Percentiles rank a stretch among this genome's conserved stretches.
Conservation (phyloP, 2,888 invertebrate genomes). For the Parthenolecanium corni region DNA sequence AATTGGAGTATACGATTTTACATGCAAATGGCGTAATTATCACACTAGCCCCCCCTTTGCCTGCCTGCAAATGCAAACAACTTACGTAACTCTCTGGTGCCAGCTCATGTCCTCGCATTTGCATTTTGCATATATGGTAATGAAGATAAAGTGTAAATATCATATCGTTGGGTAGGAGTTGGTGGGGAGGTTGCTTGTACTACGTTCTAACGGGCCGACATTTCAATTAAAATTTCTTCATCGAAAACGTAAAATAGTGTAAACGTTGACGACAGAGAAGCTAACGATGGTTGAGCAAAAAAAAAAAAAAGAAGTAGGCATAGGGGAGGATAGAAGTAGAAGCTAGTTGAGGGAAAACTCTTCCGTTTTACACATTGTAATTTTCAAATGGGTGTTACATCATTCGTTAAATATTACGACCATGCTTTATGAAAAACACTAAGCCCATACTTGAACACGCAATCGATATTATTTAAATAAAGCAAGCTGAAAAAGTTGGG, state of each 20-base stretch:
- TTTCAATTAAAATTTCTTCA: conserved; percentile 24
- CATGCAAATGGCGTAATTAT: conserved; percentile 23
- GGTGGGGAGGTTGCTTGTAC: not conserved
- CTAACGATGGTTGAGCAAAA: too few species aligned
- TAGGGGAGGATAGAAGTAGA: too few species aligned
- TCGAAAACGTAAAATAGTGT: not conserved
- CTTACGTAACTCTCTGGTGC: conserved; percentile 18
- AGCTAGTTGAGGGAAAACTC: too few species aligned
- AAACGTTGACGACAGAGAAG: not conserved
- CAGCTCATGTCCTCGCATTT: conserved; percentile 20
- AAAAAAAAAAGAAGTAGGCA: too few species aligned
- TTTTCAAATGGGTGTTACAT: too few species aligned
- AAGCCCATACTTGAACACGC: too few species aligned
- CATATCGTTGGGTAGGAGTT: conserved; percentile 16
- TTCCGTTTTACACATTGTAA: too few species aligned
- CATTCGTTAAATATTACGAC: too few species aligned
- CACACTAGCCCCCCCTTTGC: not conserved
- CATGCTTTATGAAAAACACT: too few species aligned
- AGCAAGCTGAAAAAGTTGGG: too few species aligned
- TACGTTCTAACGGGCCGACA: conserved; percentile 9
- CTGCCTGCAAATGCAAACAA: conserved; percentile 15
- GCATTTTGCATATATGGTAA: conserved; percentile 20
- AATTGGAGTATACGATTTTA: conserved; percentile 18
- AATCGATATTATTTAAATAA: too few species aligned
- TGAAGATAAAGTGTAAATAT: conserved; percentile 25